Percentiles rank a stretch among this genome's conserved stretches.
phyloP scores from a whole-genome alignment of 2,888 invertebrate species.

The Pecten maximus region DNA sequence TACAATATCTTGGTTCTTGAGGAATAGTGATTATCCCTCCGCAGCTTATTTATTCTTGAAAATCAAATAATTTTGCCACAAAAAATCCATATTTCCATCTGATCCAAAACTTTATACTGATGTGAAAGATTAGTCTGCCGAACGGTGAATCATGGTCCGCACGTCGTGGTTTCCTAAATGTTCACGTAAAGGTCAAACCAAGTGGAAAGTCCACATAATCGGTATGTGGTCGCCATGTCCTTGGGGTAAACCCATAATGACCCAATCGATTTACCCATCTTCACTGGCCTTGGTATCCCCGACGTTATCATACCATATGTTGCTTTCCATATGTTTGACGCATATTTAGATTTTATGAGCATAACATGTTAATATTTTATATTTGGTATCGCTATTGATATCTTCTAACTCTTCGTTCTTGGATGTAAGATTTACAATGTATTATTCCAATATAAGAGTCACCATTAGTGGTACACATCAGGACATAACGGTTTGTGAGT shows the following conservation, averaged over 20 bases:
- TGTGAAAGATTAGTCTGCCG: neutral
- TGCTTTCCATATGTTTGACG: neutral
- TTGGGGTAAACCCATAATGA: neutral
- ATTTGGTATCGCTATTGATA: neutral
- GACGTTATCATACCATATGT: neutral
- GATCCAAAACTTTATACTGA: neutral
- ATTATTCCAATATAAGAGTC: too few relatives aligned
- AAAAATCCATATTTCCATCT: too few relatives aligned
- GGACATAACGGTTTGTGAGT: too few relatives aligned
- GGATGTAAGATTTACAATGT: too few relatives aligned
- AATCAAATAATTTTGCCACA: too few relatives aligned
- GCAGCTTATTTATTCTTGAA: too few relatives aligned
- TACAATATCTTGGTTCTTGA: too few relatives aligned
- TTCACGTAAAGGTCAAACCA: neutral
- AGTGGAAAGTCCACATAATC: neutral
- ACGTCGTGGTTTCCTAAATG: neutral
- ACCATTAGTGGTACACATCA: too few relatives aligned
- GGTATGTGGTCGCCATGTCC: neutral
- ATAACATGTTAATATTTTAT: neutral
- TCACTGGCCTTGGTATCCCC: neutral
- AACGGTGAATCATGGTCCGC: neutral
- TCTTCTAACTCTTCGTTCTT: neutral
- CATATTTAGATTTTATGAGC: neutral
- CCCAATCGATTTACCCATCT: neutral
- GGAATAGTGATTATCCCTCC: too few relatives aligned